Evolutionary conservation across 2,888 invertebrate genomes (phyloP).

Genomic region (Harpalus rubripes): DNA sequence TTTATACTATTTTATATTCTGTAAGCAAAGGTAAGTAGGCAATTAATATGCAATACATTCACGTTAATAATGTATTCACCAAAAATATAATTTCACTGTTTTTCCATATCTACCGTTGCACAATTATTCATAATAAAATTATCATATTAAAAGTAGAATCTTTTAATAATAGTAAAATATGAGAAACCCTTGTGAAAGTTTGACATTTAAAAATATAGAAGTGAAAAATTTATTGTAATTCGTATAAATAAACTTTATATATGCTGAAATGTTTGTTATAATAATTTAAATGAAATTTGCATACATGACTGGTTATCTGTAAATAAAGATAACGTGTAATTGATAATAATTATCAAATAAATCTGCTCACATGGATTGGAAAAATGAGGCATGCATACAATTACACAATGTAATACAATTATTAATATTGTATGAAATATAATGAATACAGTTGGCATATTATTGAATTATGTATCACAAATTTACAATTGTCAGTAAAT

Average conservation of each 20-base stretch:
- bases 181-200: constrained; percentile 2
- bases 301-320: neutral
- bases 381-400: neutral
- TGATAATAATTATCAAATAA: constrained; percentile 16
- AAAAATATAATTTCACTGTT: neutral
- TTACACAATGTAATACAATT: constrained; percentile 13
- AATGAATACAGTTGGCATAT: neutral
- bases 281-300: constrained; percentile 4
- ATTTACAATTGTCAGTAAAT: neutral
- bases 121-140: neutral
- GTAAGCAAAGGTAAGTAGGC: too few relatives aligned
- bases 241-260: constrained; percentile 19
- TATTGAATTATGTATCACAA: neutral
- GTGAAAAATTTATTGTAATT: constrained; percentile 21
- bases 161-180: neutral
- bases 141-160: neutral
- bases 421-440: neutral
- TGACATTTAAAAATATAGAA: constrained; percentile 26
- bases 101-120: neutral
- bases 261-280: constrained; percentile 16
- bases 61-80: neutral
- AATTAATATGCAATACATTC: neutral
- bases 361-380: neutral
- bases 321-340: constrained; percentile 27
- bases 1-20: too few relatives aligned